Percentiles rank a stretch among this genome's conserved stretches.
Evolutionary conservation across 2,888 invertebrate genomes (phyloP).

Genomic region (Drosophila demipolita): DNA sequence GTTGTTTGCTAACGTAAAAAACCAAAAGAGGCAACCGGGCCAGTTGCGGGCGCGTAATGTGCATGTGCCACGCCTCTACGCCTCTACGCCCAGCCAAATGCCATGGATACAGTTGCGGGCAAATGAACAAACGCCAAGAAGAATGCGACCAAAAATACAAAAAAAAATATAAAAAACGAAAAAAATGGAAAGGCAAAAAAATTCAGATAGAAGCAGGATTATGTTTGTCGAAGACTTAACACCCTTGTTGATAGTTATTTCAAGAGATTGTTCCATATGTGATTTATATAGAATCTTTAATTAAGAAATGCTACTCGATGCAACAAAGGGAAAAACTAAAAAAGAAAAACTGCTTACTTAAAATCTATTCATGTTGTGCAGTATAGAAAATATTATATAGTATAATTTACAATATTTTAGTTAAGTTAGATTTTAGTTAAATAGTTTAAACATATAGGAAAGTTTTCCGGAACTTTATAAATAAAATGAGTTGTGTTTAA

Average conservation of each 20-base stretch:
- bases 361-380: background rate
- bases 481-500: too few species aligned
- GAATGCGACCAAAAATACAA: conserved; percentile 59
- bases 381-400: too few species aligned
- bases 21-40: conserved; percentile 34
- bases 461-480: background rate
- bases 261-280: background rate
- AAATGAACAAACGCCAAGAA: conserved; percentile 78
- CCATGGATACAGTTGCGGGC: conserved; percentile 76
- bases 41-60: conserved; percentile 51
- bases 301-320: background rate
- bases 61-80: conserved; percentile 40
- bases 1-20: conserved; percentile 14
- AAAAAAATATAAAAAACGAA: background rate
- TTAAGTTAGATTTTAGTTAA: too few species aligned
- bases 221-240: background rate
- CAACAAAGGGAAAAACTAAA: background rate
- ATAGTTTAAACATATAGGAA: background rate
- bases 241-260: background rate
- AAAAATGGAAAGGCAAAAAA: background rate
- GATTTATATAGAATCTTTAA: background rate
- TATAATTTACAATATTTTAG: too few species aligned
- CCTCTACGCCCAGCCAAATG: conserved; percentile 32
- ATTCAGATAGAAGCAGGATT: background rate
- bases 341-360: background rate